These are phyloP conservation scores for Campoletis raptor DNA, from an alignment of 2,888 invertebrate species.

Conservation along the genomic window DNA sequence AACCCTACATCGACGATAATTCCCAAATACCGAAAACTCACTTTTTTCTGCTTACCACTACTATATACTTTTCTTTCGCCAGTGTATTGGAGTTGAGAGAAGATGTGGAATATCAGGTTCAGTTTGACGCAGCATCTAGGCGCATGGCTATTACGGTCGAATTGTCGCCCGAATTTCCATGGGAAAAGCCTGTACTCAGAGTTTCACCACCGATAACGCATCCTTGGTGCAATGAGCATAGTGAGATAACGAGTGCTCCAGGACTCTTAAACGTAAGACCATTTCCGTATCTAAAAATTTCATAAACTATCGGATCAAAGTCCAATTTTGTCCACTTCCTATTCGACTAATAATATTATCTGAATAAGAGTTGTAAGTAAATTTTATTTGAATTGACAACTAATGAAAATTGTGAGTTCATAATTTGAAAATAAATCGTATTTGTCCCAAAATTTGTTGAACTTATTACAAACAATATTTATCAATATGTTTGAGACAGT, in stretches of 20 bases:
- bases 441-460: background rate
- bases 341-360: background rate
- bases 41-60: constrained; percentile 1
- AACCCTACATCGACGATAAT: background rate
- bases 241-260: constrained; percentile 90
- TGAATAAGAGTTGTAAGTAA: background rate
- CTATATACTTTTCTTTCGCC: constrained; percentile 57
- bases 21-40: background rate
- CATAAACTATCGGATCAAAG: background rate
- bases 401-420: too few species aligned
- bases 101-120: constrained; percentile 90
- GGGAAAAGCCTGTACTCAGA: constrained; percentile 90
- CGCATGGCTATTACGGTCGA: constrained; percentile 89
- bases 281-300: background rate
- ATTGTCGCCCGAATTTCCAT: constrained; percentile 90
- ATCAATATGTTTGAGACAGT: too few species aligned
- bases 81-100: constrained; percentile 91
- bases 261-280: constrained; percentile 89
- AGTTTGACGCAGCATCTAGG: constrained; percentile 89
- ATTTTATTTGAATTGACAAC: too few species aligned
- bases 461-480: too few species aligned
- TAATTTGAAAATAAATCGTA: background rate
- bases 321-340: background rate
- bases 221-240: constrained; percentile 90
- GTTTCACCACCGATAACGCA: constrained; percentile 89